Conservation (phyloP, 2,888 invertebrate species). For the Dynastes maya region DNA sequence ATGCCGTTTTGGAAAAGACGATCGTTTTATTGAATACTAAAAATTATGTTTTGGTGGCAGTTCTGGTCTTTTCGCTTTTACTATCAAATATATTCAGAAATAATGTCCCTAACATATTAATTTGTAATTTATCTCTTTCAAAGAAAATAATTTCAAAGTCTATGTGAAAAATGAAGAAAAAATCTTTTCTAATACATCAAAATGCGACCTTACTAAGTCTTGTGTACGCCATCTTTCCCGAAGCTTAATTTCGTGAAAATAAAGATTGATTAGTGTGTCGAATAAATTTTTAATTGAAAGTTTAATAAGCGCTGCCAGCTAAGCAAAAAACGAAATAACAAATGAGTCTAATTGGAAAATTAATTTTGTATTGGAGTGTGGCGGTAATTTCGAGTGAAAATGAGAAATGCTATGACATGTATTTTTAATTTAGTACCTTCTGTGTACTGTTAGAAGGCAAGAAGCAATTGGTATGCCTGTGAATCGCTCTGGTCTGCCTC, state of each 20-base stretch:
- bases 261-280: constrained; percentile 51
- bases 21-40: neutral
- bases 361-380: constrained; percentile 51
- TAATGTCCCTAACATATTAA: too few relatives aligned
- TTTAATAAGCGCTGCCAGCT: constrained; percentile 40
- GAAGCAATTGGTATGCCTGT: neutral
- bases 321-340: constrained; percentile 48
- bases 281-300: constrained; percentile 49
- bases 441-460: constrained; percentile 41
- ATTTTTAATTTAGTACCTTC: constrained; percentile 51
- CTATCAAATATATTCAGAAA: too few relatives aligned
- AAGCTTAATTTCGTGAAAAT: constrained; percentile 47
- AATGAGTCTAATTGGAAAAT: constrained; percentile 53
- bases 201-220: constrained; percentile 4
- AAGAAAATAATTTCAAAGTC: neutral
- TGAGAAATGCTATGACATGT: constrained; percentile 50
- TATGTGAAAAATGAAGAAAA: neutral
- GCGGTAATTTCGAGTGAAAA: constrained; percentile 47
- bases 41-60: too few relatives aligned
- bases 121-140: too few relatives aligned
- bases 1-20: constrained; percentile 25
- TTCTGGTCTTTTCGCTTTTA: too few relatives aligned
- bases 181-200: constrained; percentile 8
- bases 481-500: neutral
- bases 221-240: neutral